Conservation (phyloP, 2,888 invertebrate species). For the Sinelater perroti region DNA sequence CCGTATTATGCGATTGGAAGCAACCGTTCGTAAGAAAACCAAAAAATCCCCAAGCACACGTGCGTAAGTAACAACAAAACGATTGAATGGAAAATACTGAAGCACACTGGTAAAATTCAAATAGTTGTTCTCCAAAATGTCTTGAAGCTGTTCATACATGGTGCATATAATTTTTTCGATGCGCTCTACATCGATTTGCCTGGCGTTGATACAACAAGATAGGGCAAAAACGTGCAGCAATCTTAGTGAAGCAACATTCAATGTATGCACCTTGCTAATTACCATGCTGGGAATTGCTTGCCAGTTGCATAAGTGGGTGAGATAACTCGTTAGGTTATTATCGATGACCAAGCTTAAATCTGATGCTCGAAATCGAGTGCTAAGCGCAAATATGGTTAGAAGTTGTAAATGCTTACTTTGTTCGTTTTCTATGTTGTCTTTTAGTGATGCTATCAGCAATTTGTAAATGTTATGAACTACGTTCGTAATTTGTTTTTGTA, state of each 20-base stretch:
- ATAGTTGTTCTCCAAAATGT: constrained; percentile 42
- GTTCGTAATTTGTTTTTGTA: constrained; percentile 63
- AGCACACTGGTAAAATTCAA: constrained; percentile 20
- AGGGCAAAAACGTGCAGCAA: constrained; percentile 66
- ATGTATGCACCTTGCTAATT: constrained; percentile 51
- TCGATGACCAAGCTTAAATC: constrained; percentile 68
- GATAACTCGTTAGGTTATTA: constrained; percentile 63
- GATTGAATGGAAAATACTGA: constrained; percentile 22
- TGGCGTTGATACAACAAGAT: constrained; percentile 65
- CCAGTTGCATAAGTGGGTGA: constrained; percentile 52
- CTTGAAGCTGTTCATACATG: constrained; percentile 62
- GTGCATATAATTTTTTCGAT: constrained; percentile 64
- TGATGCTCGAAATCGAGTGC: constrained; percentile 64
- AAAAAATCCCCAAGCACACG: constrained; percentile 65
- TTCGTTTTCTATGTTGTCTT: constrained; percentile 48
- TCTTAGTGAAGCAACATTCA: constrained; percentile 63
- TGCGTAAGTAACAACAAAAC: constrained; percentile 47
- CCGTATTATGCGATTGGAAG: constrained; percentile 61
- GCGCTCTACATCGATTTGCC: constrained; percentile 60
- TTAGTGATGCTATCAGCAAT: constrained; percentile 62
- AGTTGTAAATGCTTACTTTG: constrained; percentile 61
- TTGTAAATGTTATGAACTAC: constrained; percentile 66
- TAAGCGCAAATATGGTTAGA: constrained; percentile 65
- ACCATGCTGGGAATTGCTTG: constrained; percentile 44
- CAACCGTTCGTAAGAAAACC: constrained; percentile 65